Evolutionary conservation across 2,888 invertebrate genomes (phyloP), one percentile per base, ranked within the genome.

Genomic region (Vanessa cardui): DNA sequence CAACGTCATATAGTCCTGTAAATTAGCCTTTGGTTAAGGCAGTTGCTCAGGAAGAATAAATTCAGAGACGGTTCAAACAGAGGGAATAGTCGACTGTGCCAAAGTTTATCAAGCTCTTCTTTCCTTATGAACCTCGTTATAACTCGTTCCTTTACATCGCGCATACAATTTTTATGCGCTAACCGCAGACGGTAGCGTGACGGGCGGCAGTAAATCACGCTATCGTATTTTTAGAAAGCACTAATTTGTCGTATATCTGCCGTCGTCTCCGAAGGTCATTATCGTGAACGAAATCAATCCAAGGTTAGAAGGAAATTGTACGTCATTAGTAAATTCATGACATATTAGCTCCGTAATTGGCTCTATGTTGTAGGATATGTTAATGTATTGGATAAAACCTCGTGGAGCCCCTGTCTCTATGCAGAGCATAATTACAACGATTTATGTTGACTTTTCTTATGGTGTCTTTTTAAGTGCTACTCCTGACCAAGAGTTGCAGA

Each of bases 151-250:
- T 71, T 64, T 68, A 70, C 66, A 69, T 66, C 72, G 80, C 77
- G 75, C 74, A 76, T 80, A 79, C 76, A 79, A 82, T 85, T 86
- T 86, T 83, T 84, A 81, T 82, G 77, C 74, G 73, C 72, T 70
- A 59, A 67, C 74, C 74, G 69, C 74, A 68, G 67, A 71, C 72
- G 67, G 74, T 72, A 71, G 81, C 87, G 86, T 87, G 87, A 81
- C 78, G 74, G 75, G 59, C 63, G 59, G 70, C 73, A 76, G 80
- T 86, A 85, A 85, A 85, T 87, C 85, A 85, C 73, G 73, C 73
- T 74, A 78, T 78, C 73, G 79, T 87, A 88, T 88, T 86, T 85
- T 85, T 85, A 84, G 83, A 73, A 56, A 62, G 71, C 78, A 77
- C 74, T 76, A 80, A 78, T 79, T 80, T 83, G 82, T 83, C 84